Base-by-base conservation (phyloP, 2,888 invertebrate species). In the Octodonta nipae region DNA sequence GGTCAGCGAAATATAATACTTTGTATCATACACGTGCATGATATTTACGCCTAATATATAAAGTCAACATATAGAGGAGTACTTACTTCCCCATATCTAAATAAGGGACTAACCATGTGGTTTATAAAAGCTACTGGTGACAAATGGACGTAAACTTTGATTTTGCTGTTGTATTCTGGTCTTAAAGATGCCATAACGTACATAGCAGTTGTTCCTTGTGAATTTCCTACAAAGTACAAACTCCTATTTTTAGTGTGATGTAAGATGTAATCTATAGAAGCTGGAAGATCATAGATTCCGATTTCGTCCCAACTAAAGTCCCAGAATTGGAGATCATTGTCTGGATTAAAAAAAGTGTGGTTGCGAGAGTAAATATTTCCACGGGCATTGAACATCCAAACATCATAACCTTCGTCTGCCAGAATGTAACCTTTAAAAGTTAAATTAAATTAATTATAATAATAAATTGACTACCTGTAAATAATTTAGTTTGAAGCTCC, bases 211-310 rank as follows among this genome's bases (percentile, higher is more conserved):
- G 78, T 75, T 5, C 86, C 87, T 56, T 77, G 76, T 0, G 86
- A 88, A 54, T 87, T 84, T 0, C 88, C 89, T 2, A 82, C 61
- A 52, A 86, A 88, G 47, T 78, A 77, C 0, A 89, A 49, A 30
- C 73, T 63, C 1, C 66, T 42, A 15, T 68, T 63, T 0, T 69
- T 68, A 0, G 84, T 79, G 2, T 44, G 30, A 0, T 54, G 47
- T 1, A 78, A 58, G n/a, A 77, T 65, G 49, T 77, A 74, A 52
- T 91, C 80, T 26, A 93, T 77, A 65, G 78, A 79, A 0, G 81
- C 71, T 1, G 89, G 86, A 10, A 91, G 51, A 58, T 92, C 92
- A 41, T 66, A 70, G 34, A 68, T 58, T 1, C 80, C 85, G 54
- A 89, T 84, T 54, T 87, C 78, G 52, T 89, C 82, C 77, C 79